Base-by-base conservation (phyloP, 2,888 invertebrate species). In the Aproaerema taeniolella region DNA sequence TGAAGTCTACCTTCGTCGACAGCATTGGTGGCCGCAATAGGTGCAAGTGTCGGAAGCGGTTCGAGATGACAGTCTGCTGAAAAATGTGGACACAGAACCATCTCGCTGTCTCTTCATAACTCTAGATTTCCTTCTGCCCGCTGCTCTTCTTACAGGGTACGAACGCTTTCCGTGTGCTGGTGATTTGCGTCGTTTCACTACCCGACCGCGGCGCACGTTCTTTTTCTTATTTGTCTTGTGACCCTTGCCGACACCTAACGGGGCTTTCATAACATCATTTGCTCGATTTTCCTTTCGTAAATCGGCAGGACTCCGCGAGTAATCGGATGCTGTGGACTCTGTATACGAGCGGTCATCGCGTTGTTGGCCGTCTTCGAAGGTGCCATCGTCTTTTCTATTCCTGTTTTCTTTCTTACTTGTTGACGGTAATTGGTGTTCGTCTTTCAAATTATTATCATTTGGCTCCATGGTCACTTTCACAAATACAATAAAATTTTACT, bases 21-120 rank as follows among this genome's bases (percentile, higher is more conserved):
- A 72, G 49, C 70, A 69, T 1, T 68, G 69, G 42, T 74, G 72
- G 11, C 76, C 71, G 42, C 80, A 80, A 40, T 62, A 55, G 17
- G 45, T 42, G 43, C 75, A 77, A 1, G 45, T 43, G 9, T 45
- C 42, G 5, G 51, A 54, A 1, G 12, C 10, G 11, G 14, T 1
- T 16, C 50, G 43, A 2, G 64, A 57, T 1, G 72, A 69, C 2
- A 61, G 13, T 10, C 55, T 60, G 24, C 66, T 58, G 38, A 63
- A 61, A n/a, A 69, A 53, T 0, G 70, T 66, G 0, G 70, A 61
- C 0, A 53, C 43, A 2, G 74, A 74, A 4, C 50, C 52, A 1
- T 56, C 49, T 28, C 46, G 56, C 46, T 55, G 47, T 1, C 36
- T 46, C 32, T 31, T 48, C 61, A 1, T 46, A 42, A 1, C 46